Conservation (phyloP, 2,113 vertebrate genomes). For the Agelaius phoeniceus region DNA sequence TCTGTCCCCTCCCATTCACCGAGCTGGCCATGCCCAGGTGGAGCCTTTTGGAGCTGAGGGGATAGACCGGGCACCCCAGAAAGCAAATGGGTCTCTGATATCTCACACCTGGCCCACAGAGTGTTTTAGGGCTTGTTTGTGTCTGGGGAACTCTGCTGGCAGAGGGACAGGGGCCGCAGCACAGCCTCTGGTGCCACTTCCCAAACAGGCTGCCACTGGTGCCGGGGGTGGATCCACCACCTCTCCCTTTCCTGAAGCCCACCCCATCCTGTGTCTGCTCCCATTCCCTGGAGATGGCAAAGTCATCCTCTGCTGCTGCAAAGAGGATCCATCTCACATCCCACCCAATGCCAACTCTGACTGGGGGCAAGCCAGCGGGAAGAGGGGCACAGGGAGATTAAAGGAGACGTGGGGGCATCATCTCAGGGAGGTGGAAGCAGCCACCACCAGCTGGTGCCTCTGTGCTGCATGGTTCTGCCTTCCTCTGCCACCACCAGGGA, state of each 20-base stretch:
- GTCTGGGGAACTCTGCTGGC: background rate
- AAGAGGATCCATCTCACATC: background rate
- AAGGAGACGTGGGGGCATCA: background rate
- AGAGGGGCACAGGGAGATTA: background rate
- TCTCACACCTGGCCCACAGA: background rate
- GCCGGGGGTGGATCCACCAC: background rate
- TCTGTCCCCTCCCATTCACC: fast-evolving
- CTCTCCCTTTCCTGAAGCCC: background rate
- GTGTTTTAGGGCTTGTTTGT: background rate
- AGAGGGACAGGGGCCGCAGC: background rate
- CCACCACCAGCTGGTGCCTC: background rate
- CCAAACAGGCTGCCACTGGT: background rate
- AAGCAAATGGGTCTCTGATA: background rate
- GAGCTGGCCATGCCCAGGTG: background rate
- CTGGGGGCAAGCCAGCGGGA: background rate
- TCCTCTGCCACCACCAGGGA: background rate
- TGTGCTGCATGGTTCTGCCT: background rate
- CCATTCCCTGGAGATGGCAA: background rate
- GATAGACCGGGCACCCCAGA: background rate
- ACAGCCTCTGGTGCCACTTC: background rate
- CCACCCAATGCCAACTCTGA: background rate
- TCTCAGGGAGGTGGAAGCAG: background rate
- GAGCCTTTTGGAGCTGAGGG: background rate
- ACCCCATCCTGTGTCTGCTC: background rate
- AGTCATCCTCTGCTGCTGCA: background rate